Evolutionary conservation across 2,888 invertebrate species (phyloP).

Genomic region (Ophioninae sp.): DNA sequence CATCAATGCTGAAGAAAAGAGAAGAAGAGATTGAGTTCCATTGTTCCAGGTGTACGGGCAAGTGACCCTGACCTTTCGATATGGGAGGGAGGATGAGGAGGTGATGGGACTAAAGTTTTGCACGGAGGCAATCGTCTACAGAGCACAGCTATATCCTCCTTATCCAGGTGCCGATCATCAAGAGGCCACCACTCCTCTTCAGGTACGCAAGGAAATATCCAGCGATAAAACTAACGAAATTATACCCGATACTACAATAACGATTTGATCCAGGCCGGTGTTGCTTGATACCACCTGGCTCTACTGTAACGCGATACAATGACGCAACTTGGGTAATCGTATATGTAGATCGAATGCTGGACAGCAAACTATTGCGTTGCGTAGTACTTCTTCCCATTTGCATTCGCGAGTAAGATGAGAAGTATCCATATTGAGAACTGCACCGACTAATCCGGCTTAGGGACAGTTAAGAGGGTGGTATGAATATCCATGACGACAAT

Average conservation of each 20-base stretch:
- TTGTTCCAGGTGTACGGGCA: conserved; percentile 86
- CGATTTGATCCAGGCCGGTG: conserved; percentile 8
- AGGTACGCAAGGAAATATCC: conserved; percentile 83
- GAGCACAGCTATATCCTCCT: conserved; percentile 92
- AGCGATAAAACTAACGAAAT: conserved; percentile 17
- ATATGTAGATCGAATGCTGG: background rate
- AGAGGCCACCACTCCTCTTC: conserved; percentile 87
- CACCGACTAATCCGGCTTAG: background rate
- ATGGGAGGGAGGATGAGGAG: conserved; percentile 98
- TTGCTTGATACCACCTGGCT: background rate
- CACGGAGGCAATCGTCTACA: conserved; percentile 97
- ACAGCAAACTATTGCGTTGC: background rate
- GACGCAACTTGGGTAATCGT: background rate
- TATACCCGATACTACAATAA: conserved; percentile 18
- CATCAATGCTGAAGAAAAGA: conserved; percentile 1
- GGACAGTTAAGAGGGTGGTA: background rate
- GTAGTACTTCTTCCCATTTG: background rate
- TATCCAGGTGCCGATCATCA: conserved; percentile 81
- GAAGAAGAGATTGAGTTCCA: conserved; percentile 6
- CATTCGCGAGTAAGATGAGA: background rate
- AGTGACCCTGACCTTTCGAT: conserved; percentile 96
- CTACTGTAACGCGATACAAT: background rate
- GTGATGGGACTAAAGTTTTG: conserved; percentile 99
- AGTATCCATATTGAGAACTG: background rate
- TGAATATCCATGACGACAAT: background rate